These are phyloP conservation scores for Madoqua kirkii DNA, from an alignment of 2,113 vertebrate species.

Conservation along the genomic window DNA sequence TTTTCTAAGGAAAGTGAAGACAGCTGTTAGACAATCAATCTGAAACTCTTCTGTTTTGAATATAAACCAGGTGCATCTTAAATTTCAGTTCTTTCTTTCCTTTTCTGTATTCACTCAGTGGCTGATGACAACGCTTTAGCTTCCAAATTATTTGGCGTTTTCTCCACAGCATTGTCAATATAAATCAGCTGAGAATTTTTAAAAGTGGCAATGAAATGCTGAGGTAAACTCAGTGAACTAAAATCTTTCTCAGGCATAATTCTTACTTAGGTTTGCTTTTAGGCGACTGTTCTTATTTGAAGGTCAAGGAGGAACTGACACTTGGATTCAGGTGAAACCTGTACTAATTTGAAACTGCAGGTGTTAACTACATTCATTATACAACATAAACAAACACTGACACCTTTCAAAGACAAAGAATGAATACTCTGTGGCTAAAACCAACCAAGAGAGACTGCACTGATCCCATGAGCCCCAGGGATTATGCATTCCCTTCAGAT, in stretches of 20 bases:
- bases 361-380: neutral
- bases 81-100: neutral
- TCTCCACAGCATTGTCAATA: conserved; percentile 18
- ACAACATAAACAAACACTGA: neutral
- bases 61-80: conserved; percentile 11
- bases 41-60: neutral
- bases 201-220: neutral
- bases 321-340: neutral
- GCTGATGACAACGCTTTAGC: neutral
- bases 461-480: neutral
- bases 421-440: neutral
- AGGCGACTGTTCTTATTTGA: neutral
- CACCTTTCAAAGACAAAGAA: neutral
- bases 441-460: neutral
- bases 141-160: conserved; percentile 21
- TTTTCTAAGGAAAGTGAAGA: neutral
- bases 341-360: neutral
- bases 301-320: neutral
- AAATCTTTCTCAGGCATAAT: neutral
- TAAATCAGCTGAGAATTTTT: conserved; percentile 30
- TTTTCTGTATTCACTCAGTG: conserved; percentile 17
- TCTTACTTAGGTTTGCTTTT: neutral
- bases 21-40: neutral
- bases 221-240: neutral
- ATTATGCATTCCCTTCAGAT: neutral